Conservation (phyloP, 1,140 invertebrate genomes). For the Galendromus occidentalis region DNA sequence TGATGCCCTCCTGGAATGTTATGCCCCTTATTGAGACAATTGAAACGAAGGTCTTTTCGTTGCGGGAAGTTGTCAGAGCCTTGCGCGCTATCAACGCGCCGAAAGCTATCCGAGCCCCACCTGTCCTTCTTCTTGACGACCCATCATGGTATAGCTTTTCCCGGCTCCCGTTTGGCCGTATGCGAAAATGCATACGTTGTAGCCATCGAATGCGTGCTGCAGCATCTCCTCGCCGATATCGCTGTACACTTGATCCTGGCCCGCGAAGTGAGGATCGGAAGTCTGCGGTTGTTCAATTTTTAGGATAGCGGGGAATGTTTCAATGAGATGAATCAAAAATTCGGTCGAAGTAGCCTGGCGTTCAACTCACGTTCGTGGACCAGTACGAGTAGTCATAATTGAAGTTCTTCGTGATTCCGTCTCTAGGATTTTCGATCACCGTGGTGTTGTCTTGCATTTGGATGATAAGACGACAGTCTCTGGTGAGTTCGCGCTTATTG, state of each 20-base stretch:
- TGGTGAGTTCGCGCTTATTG: conserved; percentile 80
- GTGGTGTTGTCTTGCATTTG: conserved; percentile 79
- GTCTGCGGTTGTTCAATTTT: too few relatives aligned
- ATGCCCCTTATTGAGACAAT: too few relatives aligned
- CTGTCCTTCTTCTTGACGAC: conserved; percentile 70
- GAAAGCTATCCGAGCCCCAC: too few relatives aligned
- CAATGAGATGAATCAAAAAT: too few relatives aligned
- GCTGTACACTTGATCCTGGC: conserved; percentile 85
- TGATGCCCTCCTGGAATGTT: conserved; percentile 76
- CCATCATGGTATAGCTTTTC: conserved; percentile 99
- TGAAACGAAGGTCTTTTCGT: too few relatives aligned
- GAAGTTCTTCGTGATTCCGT: conserved; percentile 64
- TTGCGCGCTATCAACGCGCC: too few relatives aligned
- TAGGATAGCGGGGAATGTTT: too few relatives aligned
- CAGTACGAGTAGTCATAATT: conserved; percentile 99
- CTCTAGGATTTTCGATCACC: conserved; percentile 87
- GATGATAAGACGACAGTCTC: conserved; percentile 90
- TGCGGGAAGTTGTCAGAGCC: too few relatives aligned
- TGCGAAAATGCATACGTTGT: conserved; percentile 99
- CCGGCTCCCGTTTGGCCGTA: conserved; percentile 98
- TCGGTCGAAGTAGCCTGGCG: too few relatives aligned
- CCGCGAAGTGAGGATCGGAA: conserved; percentile 61
- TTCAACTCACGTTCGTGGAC: conserved; percentile 88
- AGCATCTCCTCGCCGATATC: conserved; percentile 99
- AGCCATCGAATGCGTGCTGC: conserved; percentile 93